A percentile compares a stretch with the other conserved stretches of the same genome.
phyloP scores from a whole-genome alignment of 2,888 invertebrate genomes.

The Lepidonotus clava region DNA sequence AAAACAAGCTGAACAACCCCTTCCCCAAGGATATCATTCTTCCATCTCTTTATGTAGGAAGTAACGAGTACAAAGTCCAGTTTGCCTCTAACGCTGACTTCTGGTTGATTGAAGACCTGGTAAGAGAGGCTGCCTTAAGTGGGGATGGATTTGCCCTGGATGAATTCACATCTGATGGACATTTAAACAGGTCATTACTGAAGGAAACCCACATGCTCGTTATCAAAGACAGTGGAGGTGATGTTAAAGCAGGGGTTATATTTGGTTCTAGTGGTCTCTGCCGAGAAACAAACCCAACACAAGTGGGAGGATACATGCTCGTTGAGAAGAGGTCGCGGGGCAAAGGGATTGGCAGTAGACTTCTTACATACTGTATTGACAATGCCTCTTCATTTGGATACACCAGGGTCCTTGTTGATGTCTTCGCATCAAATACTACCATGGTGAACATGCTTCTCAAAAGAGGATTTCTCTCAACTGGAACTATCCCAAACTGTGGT shows the following conservation, averaged over 20 bases:
- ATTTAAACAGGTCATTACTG: too few species aligned
- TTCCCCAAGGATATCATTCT: not conserved
- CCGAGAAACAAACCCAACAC: not conserved
- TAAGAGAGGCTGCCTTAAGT: not conserved
- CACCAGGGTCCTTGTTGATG: not conserved
- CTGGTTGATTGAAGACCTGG: not conserved
- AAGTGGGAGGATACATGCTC: not conserved
- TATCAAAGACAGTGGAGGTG: too few species aligned
- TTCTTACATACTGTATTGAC: not conserved
- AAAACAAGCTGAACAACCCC: not conserved
- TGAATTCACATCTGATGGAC: too few species aligned
- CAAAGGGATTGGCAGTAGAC: not conserved
- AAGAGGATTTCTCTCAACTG: not conserved
- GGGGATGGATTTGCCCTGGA: not conserved
- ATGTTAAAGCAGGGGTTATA: too few species aligned
- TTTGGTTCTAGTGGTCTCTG: too few species aligned
- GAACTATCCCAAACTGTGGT: not conserved
- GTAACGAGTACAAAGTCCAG: not conserved
- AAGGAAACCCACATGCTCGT: too few species aligned
- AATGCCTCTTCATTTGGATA: not conserved
- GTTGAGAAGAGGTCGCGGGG: not conserved
- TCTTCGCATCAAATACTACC: not conserved
- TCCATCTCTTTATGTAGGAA: not conserved
- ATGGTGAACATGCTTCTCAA: not conserved
- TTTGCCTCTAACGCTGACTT: not conserved